Evolutionary conservation across 2,113 vertebrate species (phyloP), one percentile per base, ranked within the genome.

Genomic region (Balaenoptera acutorostrata): DNA sequence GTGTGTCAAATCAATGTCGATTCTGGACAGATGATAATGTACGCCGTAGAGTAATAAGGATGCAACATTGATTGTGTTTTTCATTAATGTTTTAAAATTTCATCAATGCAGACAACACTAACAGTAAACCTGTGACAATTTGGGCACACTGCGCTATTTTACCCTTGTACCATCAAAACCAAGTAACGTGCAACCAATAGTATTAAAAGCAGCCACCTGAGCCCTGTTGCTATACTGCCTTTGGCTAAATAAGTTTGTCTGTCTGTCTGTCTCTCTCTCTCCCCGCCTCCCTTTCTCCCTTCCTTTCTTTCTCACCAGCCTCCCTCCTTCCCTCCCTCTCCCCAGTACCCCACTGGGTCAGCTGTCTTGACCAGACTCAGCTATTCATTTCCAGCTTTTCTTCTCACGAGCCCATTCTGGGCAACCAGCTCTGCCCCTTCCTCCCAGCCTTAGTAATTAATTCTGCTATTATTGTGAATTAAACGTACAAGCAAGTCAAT

Each of bases 401-500:
- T 49, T 64, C 74, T 39, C 80, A 29, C 6, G 10, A 66, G 23
- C 41, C 72, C 46, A 64, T 90, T 90, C 74, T 69, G 69, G 13
- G 74, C 74, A 91, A 93, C 27, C 25, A 83, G 80, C 39, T 64
- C 74, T 46, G 25, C 25, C 69, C 68, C 80, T 92, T 59, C 23
- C 17, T 87, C 82, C 61, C 49, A 84, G 89, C 74, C 78, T 95
- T 71, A 63, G 87, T 95, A 87, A 97, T 96, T 96, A 93, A 96
- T 85, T 94, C 69, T 88, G 74, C 87, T 95, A 96, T 97, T 97
- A 97, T 94, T 95, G 92, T 96, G 90, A 98, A 97, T 96, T 97
- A 98, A 97, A 97, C 33, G 3, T 96, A 97, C 69, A 87, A 96
- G 92, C 96, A 97, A 97, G 92, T 89, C 93, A 96, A 94, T 97